Evolutionary conservation across 2,113 vertebrate species (phyloP), one percentile per base, ranked within the genome.

Genomic region (Sciurus niger): DNA sequence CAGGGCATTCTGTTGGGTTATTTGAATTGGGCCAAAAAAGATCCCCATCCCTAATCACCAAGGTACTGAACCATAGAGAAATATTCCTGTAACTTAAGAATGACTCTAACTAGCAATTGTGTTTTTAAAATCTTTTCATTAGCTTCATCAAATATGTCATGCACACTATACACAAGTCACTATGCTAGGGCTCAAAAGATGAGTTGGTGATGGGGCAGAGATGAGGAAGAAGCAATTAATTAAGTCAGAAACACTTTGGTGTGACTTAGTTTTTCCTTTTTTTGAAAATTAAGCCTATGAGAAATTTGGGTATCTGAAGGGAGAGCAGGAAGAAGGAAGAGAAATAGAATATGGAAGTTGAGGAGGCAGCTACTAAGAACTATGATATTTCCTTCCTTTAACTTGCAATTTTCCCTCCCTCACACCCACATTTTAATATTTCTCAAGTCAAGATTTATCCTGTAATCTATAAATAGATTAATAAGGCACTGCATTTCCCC

Each of bases 401-500:
- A 68, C 55, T 89, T 89, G 12, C 32, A 84, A 92, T 91, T 97
- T 46, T 92, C 48, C 77, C 40, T 95, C 51, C 40, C 43, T 93
- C 74, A 82, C 34, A 74, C 4, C 22, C 18, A 46, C 60, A 96
- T 46, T 97, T 94, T 94, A 97, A 85, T 94, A 82, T 94, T 95
- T 91, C 95, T 94, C 53, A 94, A 92, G 53, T 90, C 88, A 88
- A 76, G n/a, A 85, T 88, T 90, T 92, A 73, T 73, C 51, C 76
- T 89, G 46, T 12, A 85, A 89, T 85, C 93, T 84, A 93, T 90
- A 98, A 92, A 93, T 83, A 97, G 84, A 95, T 85, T 90, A 97
- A 97, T 78, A 93, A 96, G 77, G 78, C 32, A 84, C 13, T 88
- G 6, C 30, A 51, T 80, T 95, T 94, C 77, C 55, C 93, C 37